Evolutionary conservation across 2,888 invertebrate species (phyloP).

Genomic region (Bibio marci): DNA sequence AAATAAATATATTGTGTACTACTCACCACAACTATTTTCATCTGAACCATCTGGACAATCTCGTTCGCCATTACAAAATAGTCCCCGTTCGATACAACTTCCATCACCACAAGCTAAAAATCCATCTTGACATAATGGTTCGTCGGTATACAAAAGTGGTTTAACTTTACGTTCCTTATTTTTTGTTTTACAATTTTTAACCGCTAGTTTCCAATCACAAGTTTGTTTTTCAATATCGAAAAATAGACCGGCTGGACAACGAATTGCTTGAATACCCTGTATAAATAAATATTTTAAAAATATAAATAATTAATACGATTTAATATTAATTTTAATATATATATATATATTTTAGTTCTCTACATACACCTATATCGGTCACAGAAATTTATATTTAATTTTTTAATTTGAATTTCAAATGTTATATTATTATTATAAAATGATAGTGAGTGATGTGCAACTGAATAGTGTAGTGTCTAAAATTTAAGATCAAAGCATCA

Average conservation of each 20-base stretch:
- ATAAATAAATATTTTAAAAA: not conserved
- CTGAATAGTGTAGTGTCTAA: too few species aligned
- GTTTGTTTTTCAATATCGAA: conserved; percentile 92
- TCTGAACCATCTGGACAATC: conserved; percentile 80
- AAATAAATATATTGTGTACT: conserved; percentile 15
- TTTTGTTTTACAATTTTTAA: conserved; percentile 83
- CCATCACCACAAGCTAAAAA: conserved; percentile 77
- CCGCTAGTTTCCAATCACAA: conserved; percentile 85
- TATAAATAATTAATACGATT: too few species aligned
- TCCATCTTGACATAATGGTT: conserved; percentile 76
- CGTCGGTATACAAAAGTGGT: conserved; percentile 74
- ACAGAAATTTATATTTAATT: too few species aligned
- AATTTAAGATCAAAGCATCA: too few species aligned
- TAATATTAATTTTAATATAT: too few species aligned
- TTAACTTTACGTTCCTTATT: conserved; percentile 78
- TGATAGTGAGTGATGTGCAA: too few species aligned
- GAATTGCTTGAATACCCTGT: conserved; percentile 79
- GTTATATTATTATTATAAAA: too few species aligned
- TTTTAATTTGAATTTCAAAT: too few species aligned
- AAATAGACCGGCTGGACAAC: conserved; percentile 80
- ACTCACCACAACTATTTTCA: conserved; percentile 79
- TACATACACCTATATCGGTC: too few species aligned
- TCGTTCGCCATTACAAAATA: conserved; percentile 86
- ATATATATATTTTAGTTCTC: too few species aligned
- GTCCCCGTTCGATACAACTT: conserved; percentile 69